phyloP scores from a whole-genome alignment of 1,140 invertebrate genomes.

The Drosophila ambigua region DNA sequence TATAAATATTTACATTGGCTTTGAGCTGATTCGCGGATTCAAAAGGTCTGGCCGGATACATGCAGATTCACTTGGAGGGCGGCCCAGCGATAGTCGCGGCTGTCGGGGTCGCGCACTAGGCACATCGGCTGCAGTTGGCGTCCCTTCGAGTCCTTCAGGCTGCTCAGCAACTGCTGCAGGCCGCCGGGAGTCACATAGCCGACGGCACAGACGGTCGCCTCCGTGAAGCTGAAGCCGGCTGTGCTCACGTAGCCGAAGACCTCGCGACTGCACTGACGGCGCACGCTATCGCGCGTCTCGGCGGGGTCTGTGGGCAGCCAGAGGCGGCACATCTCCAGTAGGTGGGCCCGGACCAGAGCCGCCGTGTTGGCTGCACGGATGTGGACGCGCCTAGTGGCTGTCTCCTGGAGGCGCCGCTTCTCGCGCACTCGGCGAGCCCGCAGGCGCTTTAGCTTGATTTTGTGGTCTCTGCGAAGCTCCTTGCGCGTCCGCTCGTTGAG shows the following conservation, averaged over 20 bases:
- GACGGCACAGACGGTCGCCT: conserved; percentile 87
- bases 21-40: too few relatives aligned
- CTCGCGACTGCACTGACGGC: conserved; percentile 87
- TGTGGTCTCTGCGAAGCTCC: conserved; percentile 86
- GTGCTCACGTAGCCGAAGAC: conserved; percentile 90
- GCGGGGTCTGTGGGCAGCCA: conserved; percentile 87
- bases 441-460: conserved; percentile 86
- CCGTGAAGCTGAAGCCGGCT: conserved; percentile 89
- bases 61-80: conserved; percentile 81
- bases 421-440: conserved; percentile 85
- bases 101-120: conserved; percentile 84
- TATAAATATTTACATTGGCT: background rate
- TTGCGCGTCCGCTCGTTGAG: conserved; percentile 86
- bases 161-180: conserved; percentile 65
- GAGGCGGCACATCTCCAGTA: conserved; percentile 87
- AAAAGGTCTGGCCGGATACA: conserved; percentile 21
- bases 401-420: conserved; percentile 83
- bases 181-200: conserved; percentile 88
- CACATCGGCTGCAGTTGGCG: conserved; percentile 54
- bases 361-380: conserved; percentile 79
- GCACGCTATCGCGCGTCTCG: conserved; percentile 84
- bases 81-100: conserved; percentile 84
- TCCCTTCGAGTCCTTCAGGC: conserved; percentile 18
- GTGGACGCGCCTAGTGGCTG: conserved; percentile 64
- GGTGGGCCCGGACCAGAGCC: conserved; percentile 85